These are phyloP conservation scores for Patella caerulea DNA, from an alignment of 2,888 invertebrate species.

Conservation along the genomic window DNA sequence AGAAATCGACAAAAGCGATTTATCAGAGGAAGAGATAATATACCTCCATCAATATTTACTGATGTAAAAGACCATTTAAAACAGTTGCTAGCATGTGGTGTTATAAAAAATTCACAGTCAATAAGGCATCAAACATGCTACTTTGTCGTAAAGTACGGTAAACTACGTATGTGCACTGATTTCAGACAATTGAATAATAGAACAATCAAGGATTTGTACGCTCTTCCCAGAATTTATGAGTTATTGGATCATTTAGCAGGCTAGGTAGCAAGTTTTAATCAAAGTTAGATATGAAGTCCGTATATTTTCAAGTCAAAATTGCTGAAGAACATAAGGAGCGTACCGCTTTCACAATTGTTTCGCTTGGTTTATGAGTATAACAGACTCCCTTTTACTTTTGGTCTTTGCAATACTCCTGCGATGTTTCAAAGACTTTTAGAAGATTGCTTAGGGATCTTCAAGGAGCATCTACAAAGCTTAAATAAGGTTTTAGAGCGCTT, in stretches of 20 bases:
- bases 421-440: not conserved
- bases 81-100: not conserved
- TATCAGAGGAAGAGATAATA: not conserved
- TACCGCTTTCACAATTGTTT: not conserved
- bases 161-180: not conserved
- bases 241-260: slow-evolving; percentile 6
- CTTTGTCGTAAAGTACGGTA: not conserved
- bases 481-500: not conserved
- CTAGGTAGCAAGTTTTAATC: not conserved
- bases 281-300: not conserved
- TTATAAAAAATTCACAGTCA: not conserved
- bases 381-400: not conserved
- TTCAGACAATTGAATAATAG: slow-evolving; percentile 1
- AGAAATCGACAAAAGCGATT: not conserved
- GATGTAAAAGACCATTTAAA: not conserved
- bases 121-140: not conserved
- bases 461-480: too few species aligned
- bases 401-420: not conserved
- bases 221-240: not conserved
- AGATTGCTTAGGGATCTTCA: not conserved
- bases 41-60: not conserved
- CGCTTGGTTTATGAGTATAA: not conserved
- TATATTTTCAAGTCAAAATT: not conserved
- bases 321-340: not conserved
- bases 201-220: not conserved